Percentiles rank a stretch among this genome's conserved stretches.
phyloP scores from a whole-genome alignment of 2,888 invertebrate species.

The Leistus spinibarbis region DNA sequence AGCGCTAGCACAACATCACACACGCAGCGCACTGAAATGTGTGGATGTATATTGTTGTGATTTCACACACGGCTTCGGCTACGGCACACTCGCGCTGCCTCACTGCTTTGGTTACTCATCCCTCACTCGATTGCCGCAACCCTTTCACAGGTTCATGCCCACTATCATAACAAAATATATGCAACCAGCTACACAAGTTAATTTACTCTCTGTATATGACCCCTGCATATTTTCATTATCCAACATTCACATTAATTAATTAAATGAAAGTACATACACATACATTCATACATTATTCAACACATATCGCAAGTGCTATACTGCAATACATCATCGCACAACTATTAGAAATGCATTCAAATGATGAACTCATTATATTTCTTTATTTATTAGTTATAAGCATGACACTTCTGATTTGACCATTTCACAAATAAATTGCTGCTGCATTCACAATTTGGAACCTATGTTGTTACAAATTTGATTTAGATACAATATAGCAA shows the following conservation, averaged over 20 bases:
- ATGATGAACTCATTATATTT: too few relatives aligned
- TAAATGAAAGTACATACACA: neutral
- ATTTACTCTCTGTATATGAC: neutral
- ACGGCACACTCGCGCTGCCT: neutral
- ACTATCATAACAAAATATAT: neutral
- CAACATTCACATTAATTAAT: neutral
- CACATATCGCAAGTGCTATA: neutral
- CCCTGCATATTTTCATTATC: neutral
- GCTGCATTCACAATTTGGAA: too few relatives aligned
- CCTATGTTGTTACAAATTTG: too few relatives aligned
- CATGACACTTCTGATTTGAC: too few relatives aligned
- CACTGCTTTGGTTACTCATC: neutral
- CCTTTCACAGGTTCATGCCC: neutral
- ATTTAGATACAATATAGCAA: too few relatives aligned
- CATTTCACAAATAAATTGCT: too few relatives aligned
- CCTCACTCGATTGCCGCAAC: neutral
- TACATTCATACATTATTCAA: neutral
- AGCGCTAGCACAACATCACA: neutral
- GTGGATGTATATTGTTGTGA: neutral
- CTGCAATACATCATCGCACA: neutral
- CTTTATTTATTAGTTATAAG: too few relatives aligned
- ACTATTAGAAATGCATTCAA: too few relatives aligned
- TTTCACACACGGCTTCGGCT: neutral
- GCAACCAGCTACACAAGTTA: neutral
- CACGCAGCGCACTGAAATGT: neutral